Evolutionary conservation across 2,113 vertebrate genomes (phyloP).

Genomic region (Excalfactoria chinensis): DNA sequence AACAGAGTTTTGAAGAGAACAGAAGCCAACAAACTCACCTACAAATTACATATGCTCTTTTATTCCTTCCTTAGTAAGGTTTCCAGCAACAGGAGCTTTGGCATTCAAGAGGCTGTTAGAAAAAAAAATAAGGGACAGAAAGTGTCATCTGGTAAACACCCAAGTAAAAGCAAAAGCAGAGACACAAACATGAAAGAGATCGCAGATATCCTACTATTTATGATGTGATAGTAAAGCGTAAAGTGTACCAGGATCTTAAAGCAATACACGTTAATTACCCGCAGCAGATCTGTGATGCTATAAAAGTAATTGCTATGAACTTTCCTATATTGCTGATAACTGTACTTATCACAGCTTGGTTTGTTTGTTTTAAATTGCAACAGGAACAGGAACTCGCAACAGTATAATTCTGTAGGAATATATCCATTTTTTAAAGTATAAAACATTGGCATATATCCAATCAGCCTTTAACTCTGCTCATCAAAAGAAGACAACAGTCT

Average conservation of each 20-base stretch:
- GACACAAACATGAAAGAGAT: constrained; percentile 44
- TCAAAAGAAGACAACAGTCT: not conserved
- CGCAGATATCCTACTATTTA: constrained; percentile 34
- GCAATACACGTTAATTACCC: constrained; percentile 39
- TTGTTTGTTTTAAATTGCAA: constrained; percentile 27
- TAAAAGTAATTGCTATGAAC: constrained; percentile 25
- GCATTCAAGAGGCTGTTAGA: not conserved
- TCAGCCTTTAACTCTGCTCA: not conserved
- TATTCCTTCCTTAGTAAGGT: not conserved
- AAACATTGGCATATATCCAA: not conserved
- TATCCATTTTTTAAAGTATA: not conserved
- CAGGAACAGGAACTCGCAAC: not conserved
- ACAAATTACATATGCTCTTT: not conserved
- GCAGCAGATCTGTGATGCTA: not conserved
- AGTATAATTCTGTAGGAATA: not conserved
- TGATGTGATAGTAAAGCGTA: constrained; percentile 43
- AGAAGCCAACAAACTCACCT: not conserved
- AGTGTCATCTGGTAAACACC: constrained; percentile 41
- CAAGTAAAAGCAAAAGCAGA: constrained; percentile 29
- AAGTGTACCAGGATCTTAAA: not conserved
- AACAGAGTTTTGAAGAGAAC: not conserved
- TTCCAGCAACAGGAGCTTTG: not conserved
- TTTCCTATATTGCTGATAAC: constrained; percentile 30
- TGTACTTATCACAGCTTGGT: not conserved
- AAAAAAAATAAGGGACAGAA: not conserved